phyloP scores from a whole-genome alignment of 2,797 vertebrate genomes.

The Esox lucius region DNA sequence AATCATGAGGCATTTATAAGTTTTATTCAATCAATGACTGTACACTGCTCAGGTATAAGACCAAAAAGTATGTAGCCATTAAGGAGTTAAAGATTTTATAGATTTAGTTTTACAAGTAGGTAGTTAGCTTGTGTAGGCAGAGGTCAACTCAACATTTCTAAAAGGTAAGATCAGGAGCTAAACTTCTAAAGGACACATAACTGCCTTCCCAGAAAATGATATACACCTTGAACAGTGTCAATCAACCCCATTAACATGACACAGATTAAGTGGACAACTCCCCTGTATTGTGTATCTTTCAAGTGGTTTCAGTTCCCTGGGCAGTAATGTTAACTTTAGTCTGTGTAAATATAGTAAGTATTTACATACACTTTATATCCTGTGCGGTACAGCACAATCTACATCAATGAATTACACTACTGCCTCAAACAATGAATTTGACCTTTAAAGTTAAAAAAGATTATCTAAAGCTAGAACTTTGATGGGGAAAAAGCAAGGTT shows the following conservation, averaged over 20 bases:
- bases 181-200: slow-evolving; percentile 1
- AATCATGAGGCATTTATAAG: too few relatives aligned
- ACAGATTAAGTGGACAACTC: background rate
- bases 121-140: background rate
- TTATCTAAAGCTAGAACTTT: background rate
- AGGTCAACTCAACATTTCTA: background rate
- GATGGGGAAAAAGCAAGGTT: background rate
- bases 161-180: slow-evolving; percentile 27
- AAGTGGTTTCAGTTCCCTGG: background rate
- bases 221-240: slow-evolving; percentile 19
- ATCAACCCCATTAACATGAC: slow-evolving; percentile 3
- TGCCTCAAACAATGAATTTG: background rate
- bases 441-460: slow-evolving; percentile 1
- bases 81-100: too few relatives aligned
- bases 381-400: background rate
- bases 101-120: too few relatives aligned
- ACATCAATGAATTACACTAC: background rate
- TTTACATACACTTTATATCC: background rate
- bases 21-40: too few relatives aligned
- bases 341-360: background rate
- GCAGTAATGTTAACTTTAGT: background rate
- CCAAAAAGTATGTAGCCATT: too few relatives aligned
- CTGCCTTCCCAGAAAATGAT: slow-evolving; percentile 6
- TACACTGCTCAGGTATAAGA: too few relatives aligned
- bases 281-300: background rate